These are phyloP conservation scores for Andricus quercusramuli DNA, from an alignment of 2,888 invertebrate genomes.

Conservation along the genomic window DNA sequence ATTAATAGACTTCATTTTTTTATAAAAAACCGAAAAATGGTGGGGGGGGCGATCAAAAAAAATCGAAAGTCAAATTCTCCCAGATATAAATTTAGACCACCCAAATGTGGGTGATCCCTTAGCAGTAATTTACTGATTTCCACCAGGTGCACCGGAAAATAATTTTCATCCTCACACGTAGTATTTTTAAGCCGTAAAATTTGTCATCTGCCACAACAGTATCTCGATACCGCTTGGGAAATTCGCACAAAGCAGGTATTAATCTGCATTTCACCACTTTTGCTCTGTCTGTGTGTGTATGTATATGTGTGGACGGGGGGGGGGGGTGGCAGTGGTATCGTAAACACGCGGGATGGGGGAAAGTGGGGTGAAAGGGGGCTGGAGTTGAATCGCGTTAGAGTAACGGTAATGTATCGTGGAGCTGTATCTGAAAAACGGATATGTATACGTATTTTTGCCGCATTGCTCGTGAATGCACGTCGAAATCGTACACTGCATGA, in stretches of 20 bases:
- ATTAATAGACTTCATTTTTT: too few relatives aligned
- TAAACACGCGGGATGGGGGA: neutral
- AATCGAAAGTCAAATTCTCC: too few relatives aligned
- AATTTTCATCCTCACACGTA: neutral
- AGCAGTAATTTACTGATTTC: too few relatives aligned
- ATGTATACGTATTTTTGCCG: slow-evolving; percentile 8
- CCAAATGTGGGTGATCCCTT: too few relatives aligned
- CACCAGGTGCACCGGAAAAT: neutral
- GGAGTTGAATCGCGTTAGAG: neutral
- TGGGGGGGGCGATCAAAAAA: too few relatives aligned
- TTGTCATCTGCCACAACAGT: neutral
- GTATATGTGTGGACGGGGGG: too few relatives aligned
- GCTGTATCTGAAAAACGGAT: slow-evolving; percentile 8
- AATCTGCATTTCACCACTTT: neutral
- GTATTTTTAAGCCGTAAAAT: neutral
- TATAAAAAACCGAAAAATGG: too few relatives aligned
- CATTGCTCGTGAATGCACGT: neutral
- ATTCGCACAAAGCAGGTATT: neutral
- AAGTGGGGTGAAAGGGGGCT: neutral
- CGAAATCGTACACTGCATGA: neutral
- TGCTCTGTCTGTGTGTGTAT: neutral
- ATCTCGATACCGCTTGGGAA: slow-evolving; percentile 6
- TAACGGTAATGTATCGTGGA: neutral
- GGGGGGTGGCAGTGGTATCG: neutral
- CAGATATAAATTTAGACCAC: too few relatives aligned